Base-by-base conservation (phyloP, 2,888 invertebrate species). In the Amiota communis region DNA sequence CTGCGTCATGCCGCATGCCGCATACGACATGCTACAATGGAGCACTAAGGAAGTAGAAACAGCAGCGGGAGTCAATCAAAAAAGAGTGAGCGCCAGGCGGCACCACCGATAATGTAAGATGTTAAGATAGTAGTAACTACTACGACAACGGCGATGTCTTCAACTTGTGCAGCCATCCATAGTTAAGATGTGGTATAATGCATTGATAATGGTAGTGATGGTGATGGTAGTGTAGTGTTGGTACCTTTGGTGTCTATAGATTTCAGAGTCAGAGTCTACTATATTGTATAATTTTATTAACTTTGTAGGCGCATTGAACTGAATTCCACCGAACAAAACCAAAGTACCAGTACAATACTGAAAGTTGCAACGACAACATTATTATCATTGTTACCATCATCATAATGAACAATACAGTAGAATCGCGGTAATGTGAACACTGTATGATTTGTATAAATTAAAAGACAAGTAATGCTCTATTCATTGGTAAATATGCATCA, bases 201-300 rank as follows among this genome's bases (percentile, higher is more conserved):
- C 64, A 15, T 13, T 13, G 46, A 12, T 36, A 56, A 17, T 72
- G 70, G 47, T 76, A 78, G 72, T 79, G 78, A 76, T 79, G 74
- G 76, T 69, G 36, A 2, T 36, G 48, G 15, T 47, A 15, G 36
- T 13, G 46, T 76, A 77, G 72, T 79, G 78, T 75, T 79, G 74
- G 76, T 69, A 59, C 20, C 17, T n/a, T 11, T 12, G 20, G 12
- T 59, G 23, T 59, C 20, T 20, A 15, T 53, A 9, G 53, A 20
- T 13, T 59, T 6, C 36, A 15, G 59, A 51, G 53, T 12, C 53
- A n/a, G 11, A 20, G 23, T 17, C 13, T 57, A 57, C 15, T 15
- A 67, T 73, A 80, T 83, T 82, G 81, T 83, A 78, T 81, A 80
- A 83, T 80, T 80, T 74, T 83, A 83, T 80, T 83, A 74, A 79